Conservation (phyloP, 2,113 vertebrate species). For the Gila orcuttii region DNA sequence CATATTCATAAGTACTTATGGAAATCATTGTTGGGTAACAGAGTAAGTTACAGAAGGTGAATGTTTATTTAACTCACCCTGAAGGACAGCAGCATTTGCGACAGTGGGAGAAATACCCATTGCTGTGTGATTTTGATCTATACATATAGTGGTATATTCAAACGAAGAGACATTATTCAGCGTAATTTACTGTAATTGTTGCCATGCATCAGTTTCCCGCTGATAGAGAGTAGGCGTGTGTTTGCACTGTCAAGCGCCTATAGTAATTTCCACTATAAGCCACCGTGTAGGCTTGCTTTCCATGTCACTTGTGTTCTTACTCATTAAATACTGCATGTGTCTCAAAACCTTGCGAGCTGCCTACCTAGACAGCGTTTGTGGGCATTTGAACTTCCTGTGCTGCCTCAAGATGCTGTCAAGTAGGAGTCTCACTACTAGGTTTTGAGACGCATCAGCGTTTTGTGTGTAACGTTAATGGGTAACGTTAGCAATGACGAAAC, state of each 20-base stretch:
- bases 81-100: background rate
- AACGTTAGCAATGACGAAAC: background rate
- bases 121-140: background rate
- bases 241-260: constrained; percentile 31
- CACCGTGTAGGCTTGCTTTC: constrained; percentile 46
- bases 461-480: background rate
- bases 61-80: background rate
- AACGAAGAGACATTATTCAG: background rate
- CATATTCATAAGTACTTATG: background rate
- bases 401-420: background rate
- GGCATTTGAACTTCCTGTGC: background rate
- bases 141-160: background rate
- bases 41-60: background rate
- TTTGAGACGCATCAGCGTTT: constrained; percentile 1
- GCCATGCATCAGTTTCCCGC: constrained; percentile 35
- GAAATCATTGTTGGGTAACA: background rate
- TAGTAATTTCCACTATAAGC: constrained; percentile 55
- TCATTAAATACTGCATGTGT: background rate
- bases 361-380: background rate
- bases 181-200: constrained; percentile 41
- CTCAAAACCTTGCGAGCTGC: background rate
- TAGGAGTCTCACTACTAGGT: background rate
- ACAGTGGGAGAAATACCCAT: background rate
- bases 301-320: constrained; percentile 25
- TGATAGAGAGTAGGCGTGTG: constrained; percentile 40